phyloP scores from a whole-genome alignment of 2,888 invertebrate species.

The Chaitophorus viminalis region DNA sequence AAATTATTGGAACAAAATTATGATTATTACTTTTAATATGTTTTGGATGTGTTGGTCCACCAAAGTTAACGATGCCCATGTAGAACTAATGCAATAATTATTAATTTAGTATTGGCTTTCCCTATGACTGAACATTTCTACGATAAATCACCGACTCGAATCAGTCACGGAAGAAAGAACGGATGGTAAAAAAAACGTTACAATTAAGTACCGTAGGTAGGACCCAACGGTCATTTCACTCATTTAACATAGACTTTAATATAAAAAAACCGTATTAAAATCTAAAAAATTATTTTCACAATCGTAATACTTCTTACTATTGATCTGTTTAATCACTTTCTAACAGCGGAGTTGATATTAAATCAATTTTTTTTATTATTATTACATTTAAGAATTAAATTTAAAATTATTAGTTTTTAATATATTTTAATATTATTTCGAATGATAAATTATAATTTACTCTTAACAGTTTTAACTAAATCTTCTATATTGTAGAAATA shows the following conservation, averaged over 20 bases:
- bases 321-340: conserved; percentile 26
- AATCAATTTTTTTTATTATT: too few species aligned
- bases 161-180: conserved; percentile 57
- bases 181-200: conserved; percentile 19
- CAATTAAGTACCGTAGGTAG: conserved; percentile 46
- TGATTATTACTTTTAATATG: neutral
- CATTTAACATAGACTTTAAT: conserved; percentile 22
- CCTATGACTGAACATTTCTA: conserved; percentile 45
- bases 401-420: too few species aligned
- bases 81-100: conserved; percentile 7
- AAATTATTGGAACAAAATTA: conserved; percentile 27
- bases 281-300: conserved; percentile 32
- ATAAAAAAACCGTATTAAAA: neutral
- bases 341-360: neutral
- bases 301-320: neutral
- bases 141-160: conserved; percentile 44
- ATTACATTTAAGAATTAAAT: too few species aligned
- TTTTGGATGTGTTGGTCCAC: neutral
- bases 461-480: too few species aligned
- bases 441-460: too few species aligned
- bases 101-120: conserved; percentile 49
- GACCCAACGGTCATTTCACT: conserved; percentile 56
- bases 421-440: too few species aligned
- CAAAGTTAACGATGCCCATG: neutral
- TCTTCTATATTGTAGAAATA: too few species aligned